These are phyloP conservation scores for Anniella stebbinsi DNA, from an alignment of 2,797 vertebrate genomes.

Conservation along the genomic window DNA sequence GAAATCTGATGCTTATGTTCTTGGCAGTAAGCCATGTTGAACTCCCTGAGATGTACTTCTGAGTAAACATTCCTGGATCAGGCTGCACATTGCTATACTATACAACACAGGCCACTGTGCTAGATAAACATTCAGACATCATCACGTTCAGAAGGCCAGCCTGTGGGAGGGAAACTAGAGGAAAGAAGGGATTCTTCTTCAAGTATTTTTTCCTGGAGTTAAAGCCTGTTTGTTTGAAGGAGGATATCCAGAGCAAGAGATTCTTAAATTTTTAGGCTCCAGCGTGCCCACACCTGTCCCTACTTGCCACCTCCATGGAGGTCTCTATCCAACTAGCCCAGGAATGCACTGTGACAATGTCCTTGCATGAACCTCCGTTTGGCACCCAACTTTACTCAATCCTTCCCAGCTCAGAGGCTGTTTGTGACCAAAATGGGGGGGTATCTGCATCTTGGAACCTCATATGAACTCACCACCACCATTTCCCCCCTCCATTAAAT, in stretches of 20 bases:
- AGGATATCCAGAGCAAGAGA: neutral
- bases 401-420: neutral
- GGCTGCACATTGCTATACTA: neutral
- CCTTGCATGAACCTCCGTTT: constrained; percentile 16
- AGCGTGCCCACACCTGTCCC: constrained; percentile 3
- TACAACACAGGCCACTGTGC: neutral
- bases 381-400: neutral
- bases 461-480: neutral
- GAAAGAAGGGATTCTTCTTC: neutral
- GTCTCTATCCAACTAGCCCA: neutral
- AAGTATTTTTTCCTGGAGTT: neutral
- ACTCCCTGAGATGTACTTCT: neutral
- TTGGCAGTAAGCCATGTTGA: neutral
- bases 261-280: neutral
- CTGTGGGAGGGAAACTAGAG: neutral
- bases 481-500: neutral
- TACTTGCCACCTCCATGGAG: neutral
- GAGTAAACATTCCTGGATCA: neutral
- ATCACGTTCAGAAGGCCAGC: neutral
- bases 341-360: constrained; percentile 20
- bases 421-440: neutral
- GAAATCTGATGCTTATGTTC: neutral
- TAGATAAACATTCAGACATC: neutral
- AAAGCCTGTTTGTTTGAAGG: neutral
- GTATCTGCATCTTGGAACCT: neutral